A percentile compares a stretch with the other conserved stretches of the same genome.
Evolutionary conservation across 2,113 vertebrate genomes (phyloP).

Genomic region (Periophthalmus modestus): DNA sequence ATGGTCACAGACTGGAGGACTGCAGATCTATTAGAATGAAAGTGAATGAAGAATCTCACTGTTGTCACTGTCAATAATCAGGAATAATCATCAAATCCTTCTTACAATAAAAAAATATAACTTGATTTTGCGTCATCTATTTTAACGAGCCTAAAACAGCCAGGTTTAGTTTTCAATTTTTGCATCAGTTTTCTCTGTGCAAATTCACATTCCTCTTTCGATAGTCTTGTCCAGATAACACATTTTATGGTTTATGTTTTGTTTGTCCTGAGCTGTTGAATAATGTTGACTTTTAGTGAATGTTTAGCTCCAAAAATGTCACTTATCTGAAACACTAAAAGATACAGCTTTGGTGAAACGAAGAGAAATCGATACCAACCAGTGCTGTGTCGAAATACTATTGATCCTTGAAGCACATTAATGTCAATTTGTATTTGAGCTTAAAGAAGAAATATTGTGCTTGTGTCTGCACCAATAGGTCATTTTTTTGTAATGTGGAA

Average conservation of each 20-base stretch:
- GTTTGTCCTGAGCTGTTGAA: conserved; percentile 39
- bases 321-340: conserved; percentile 58
- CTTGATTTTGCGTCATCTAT: too few species aligned
- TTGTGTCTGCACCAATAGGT: too few species aligned
- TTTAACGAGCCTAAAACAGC: too few species aligned
- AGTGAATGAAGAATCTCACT: too few species aligned
- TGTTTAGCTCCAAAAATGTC: conserved; percentile 47
- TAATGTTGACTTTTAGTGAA: conserved; percentile 67
- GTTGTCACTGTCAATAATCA: too few species aligned
- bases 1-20: too few species aligned
- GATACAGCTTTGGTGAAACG: conserved; percentile 6
- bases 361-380: conserved; percentile 31
- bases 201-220: conserved; percentile 30
- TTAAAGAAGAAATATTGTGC: background rate
- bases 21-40: too few species aligned
- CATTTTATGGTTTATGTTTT: conserved; percentile 2
- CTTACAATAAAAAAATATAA: too few species aligned
- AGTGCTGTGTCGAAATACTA: conserved; percentile 19
- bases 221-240: background rate
- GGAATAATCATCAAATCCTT: too few species aligned
- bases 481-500: too few species aligned
- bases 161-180: too few species aligned
- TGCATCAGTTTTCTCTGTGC: background rate
- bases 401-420: conserved; percentile 52
- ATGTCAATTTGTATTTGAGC: conserved; percentile 25